Percentiles rank a stretch among this genome's conserved stretches.
These are phyloP conservation scores for Agonopterix heracliana DNA, from an alignment of 2,888 invertebrate genomes.

Conservation along the genomic window DNA sequence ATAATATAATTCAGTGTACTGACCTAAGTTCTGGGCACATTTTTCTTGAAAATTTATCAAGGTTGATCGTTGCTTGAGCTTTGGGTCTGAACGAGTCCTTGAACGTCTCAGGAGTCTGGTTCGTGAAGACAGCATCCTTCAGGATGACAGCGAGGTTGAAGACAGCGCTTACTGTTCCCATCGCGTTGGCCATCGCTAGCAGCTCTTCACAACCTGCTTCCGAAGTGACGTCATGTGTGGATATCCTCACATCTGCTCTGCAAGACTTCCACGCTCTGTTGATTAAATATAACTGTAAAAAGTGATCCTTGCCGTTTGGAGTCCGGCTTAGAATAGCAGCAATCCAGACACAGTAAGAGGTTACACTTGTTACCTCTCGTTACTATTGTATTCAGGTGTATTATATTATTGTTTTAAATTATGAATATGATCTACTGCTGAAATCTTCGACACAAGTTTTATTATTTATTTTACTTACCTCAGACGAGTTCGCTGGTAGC, in stretches of 20 bases:
- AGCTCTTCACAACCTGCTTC: background rate
- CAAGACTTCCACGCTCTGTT: background rate
- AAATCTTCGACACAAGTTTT: no score
- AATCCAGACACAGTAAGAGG: no score
- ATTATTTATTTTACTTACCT: slow-evolving; percentile 5
- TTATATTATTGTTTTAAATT: no score
- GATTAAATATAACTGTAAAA: background rate
- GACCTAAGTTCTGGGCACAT: background rate
- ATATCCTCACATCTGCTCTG: background rate
- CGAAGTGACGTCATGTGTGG: background rate
- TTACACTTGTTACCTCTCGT: no score
- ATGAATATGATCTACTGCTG: no score
- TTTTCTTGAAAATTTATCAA: background rate
- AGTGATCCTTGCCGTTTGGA: no score
- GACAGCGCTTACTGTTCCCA: background rate
- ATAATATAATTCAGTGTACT: background rate
- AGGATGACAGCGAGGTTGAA: background rate
- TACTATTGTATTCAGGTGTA: no score
- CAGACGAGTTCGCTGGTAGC: slow-evolving; percentile 75
- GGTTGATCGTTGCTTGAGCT: background rate
- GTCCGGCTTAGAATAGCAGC: no score
- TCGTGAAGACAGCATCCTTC: background rate
- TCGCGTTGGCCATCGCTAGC: background rate
- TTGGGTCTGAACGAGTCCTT: background rate
- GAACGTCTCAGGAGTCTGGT: background rate